Evolutionary conservation across 2,797 vertebrate genomes (phyloP).

Genomic region (Oreonectes daqikongensis): DNA sequence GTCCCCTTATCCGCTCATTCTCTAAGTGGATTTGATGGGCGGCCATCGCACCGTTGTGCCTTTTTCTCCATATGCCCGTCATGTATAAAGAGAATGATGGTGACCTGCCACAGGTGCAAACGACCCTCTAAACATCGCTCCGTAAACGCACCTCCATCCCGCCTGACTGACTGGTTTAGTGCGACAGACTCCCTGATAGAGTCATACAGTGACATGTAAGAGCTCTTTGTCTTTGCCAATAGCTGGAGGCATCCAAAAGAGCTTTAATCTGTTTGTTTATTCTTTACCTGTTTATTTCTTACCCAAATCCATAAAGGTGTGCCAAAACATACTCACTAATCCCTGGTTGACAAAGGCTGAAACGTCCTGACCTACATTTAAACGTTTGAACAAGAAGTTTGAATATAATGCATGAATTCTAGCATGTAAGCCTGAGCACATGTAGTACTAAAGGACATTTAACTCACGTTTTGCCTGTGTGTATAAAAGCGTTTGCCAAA

Average conservation of each 20-base stretch:
- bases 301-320: conserved; percentile 33
- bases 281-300: conserved; percentile 2
- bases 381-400: conserved; percentile 7
- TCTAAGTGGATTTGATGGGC: conserved; percentile 70
- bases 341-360: conserved; percentile 6
- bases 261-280: conserved; percentile 21
- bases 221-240: conserved; percentile 1
- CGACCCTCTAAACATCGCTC: conserved; percentile 14
- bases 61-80: conserved; percentile 31
- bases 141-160: conserved; percentile 7
- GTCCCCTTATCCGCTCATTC: conserved; percentile 54
- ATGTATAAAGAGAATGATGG: conserved; percentile 4
- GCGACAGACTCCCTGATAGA: conserved; percentile 3
- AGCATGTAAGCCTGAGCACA: neutral
- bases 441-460: neutral
- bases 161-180: conserved; percentile 26
- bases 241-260: neutral
- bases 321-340: conserved; percentile 14
- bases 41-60: conserved; percentile 3
- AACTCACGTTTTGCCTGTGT: conserved; percentile 5
- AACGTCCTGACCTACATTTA: conserved; percentile 4
- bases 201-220: neutral
- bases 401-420: neutral
- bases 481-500: neutral
- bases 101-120: neutral